Conservation (phyloP, 1,140 invertebrate genomes). For the Philotrypesis tridentata region DNA sequence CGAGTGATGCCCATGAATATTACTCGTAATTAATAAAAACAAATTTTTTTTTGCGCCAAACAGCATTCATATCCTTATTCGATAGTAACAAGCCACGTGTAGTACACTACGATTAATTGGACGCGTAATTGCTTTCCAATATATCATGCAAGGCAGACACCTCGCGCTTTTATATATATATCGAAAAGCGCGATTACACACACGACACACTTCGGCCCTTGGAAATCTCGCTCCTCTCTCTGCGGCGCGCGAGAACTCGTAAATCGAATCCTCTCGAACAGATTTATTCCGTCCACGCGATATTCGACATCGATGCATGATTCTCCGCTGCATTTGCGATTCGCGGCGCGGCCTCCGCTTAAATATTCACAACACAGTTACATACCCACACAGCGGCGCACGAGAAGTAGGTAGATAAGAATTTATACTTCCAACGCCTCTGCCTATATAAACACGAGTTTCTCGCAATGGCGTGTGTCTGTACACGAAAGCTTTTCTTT, state of each 20-base stretch:
- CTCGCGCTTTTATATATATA: too few species aligned
- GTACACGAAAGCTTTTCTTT: too few species aligned
- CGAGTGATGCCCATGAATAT: too few species aligned
- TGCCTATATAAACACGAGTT: background rate
- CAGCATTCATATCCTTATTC: too few species aligned
- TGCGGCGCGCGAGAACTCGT: conserved; percentile 5
- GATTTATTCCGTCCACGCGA: conserved; percentile 58
- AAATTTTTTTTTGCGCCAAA: too few species aligned
- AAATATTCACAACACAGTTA: too few species aligned
- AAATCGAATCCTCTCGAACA: conserved; percentile 17
- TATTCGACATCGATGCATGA: conserved; percentile 46
- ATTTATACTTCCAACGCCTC: conserved; percentile 50
- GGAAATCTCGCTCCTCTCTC: conserved; percentile 18
- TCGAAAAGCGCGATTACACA: background rate
- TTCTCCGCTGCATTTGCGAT: background rate
- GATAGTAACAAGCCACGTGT: too few species aligned
- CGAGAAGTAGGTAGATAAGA: conserved; percentile 55
- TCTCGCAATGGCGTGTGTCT: background rate
- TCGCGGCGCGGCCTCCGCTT: conserved; percentile 56
- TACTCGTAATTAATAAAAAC: too few species aligned
- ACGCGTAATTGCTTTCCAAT: background rate
- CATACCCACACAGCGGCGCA: conserved; percentile 54
- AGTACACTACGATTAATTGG: background rate
- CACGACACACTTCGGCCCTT: background rate
- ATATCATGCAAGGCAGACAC: too few species aligned